Base-by-base conservation (phyloP, 2,113 vertebrate species). In the Atherinomorus stipes region DNA sequence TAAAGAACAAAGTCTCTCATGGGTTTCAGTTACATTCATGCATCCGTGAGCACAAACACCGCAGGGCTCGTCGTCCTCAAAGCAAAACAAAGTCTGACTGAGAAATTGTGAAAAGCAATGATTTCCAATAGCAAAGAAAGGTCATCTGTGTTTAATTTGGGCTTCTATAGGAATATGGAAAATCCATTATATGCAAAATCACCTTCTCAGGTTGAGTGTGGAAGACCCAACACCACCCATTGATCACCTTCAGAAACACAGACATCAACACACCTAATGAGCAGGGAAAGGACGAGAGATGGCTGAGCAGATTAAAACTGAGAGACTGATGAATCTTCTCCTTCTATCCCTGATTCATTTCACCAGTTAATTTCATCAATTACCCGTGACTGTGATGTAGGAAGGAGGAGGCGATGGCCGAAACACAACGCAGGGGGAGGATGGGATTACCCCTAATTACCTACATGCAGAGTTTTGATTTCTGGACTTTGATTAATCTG, bases 131-230 rank as follows among this genome's bases (percentile, higher is more conserved):
- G 73, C 38, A 64, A 44, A 72, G 64, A 69, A 81, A 90, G 84
- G 81, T 86, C 74, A 82, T 71, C 71, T 74, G 64, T 87, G 85
- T 89, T 88, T 86, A 82, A 84, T 89, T 83, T 87, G 75, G 44
- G 85, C 67, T 71, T 74, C 70, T 79, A 81, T 71, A 74, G 75
- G 78, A 83, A 83, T 86, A 91, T 90, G 81, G 88, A 83, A 86
- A 89, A 91, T 91, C 87, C 71, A 84, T 89, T 49, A 65, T 23
- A 47, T 63, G 68, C 83, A 85, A 89, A 82, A 89, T 91, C 74
- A 78, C 76, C 66, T 76, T 70, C 53, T 60, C 26, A 45, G 72
- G 65, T 78, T 23, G 1, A 4, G 12, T 13, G 10, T 9, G 9
- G 10, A 15, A 28, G n/a, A 56, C 54, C 58, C 53, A 28, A 26